A percentile compares a stretch with the other conserved stretches of the same genome.
phyloP scores from a whole-genome alignment of 2,113 vertebrate species.

The Machaerirhynchus nigripectus region DNA sequence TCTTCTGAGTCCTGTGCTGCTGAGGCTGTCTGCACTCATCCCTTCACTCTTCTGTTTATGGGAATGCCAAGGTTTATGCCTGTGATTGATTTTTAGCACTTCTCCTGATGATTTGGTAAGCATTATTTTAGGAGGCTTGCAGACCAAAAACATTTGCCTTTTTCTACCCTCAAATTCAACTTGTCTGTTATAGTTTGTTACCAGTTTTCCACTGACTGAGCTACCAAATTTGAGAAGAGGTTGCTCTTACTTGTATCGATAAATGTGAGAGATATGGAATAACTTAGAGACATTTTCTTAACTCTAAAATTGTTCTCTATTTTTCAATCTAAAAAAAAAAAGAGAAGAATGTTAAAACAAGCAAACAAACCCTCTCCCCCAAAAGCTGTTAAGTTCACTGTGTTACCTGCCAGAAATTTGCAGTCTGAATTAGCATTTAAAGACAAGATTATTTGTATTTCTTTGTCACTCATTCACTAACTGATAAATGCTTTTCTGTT shows the following conservation, averaged over 20 bases:
- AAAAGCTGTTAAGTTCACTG: neutral
- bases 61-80: neutral
- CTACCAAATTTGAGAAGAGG: neutral
- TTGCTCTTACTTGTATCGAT: neutral
- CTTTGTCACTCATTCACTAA: neutral
- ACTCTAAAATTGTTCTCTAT: neutral
- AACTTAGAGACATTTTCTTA: neutral
- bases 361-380: neutral
- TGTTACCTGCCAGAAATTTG: neutral
- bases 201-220: neutral
- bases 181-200: neutral
- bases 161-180: neutral
- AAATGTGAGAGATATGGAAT: neutral
- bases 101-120: neutral
- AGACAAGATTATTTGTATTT: neutral
- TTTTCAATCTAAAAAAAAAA: neutral
- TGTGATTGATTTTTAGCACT: neutral
- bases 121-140: neutral
- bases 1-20: neutral
- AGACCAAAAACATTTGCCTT: neutral
- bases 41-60: accelerated
- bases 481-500: neutral
- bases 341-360: neutral
- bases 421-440: neutral
- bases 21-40: neutral